A percentile compares a stretch with the other conserved stretches of the same genome.
phyloP scores from a whole-genome alignment of 2,797 vertebrate species.

The Anguilla anguilla region DNA sequence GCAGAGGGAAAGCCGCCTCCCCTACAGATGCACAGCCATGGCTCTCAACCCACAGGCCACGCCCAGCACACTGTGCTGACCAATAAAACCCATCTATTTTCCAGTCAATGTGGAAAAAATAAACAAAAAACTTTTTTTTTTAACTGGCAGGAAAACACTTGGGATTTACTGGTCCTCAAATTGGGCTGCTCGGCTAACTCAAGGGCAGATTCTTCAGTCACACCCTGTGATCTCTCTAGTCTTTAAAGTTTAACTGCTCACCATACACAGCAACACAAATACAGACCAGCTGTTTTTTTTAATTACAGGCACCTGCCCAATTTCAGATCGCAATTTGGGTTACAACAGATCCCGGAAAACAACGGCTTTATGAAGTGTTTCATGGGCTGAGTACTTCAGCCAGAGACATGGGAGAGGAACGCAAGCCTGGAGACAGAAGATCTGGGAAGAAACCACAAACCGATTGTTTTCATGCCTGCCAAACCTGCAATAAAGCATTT shows the following conservation, averaged over 20 bases:
- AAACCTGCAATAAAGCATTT: background rate
- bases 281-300: slow-evolving; percentile 8
- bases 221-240: background rate
- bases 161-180: background rate
- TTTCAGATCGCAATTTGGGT: background rate
- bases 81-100: background rate
- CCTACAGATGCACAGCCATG: background rate
- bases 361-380: background rate
- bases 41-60: background rate
- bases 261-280: background rate
- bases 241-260: background rate
- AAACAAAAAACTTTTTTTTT: background rate
- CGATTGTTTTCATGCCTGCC: too few species aligned
- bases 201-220: too few species aligned
- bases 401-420: background rate
- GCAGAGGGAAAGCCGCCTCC: background rate
- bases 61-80: background rate
- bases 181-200: background rate
- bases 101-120: background rate
- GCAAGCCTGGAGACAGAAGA: background rate
- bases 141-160: background rate
- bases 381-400: background rate
- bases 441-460: background rate
- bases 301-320: background rate
- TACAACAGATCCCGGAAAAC: background rate